Percentiles rank a stretch among this genome's conserved stretches.
phyloP scores from a whole-genome alignment of 2,113 vertebrate genomes.

The Cyphomyrus plagiostoma region DNA sequence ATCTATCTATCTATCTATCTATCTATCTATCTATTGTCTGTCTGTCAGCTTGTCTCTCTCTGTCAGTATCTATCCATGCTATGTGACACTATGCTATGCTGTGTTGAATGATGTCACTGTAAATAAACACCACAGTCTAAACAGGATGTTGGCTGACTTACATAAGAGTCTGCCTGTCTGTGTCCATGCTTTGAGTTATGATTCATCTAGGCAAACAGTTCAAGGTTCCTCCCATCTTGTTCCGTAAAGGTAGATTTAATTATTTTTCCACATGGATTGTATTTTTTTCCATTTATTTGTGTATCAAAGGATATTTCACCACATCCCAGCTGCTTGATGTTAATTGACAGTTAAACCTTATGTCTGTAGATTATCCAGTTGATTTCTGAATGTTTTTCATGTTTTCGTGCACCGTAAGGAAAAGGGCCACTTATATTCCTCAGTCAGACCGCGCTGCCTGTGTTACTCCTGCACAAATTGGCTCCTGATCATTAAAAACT shows the following conservation, averaged over 20 bases:
- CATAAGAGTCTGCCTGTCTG: neutral
- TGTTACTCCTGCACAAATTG: neutral
- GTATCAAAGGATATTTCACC: neutral
- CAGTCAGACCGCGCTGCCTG: neutral
- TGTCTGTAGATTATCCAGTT: neutral
- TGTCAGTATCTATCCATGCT: neutral
- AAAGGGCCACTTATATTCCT: neutral
- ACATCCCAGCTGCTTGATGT: neutral
- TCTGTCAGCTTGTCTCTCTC: neutral
- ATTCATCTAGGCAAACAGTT: neutral
- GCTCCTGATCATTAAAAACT: neutral
- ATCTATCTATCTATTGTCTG: neutral
- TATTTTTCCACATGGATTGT: neutral
- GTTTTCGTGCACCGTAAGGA: neutral
- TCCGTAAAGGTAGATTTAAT: neutral
- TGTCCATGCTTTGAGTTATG: neutral
- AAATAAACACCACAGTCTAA: neutral
- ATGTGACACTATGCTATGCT: neutral
- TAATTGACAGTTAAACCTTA: neutral
- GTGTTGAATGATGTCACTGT: neutral
- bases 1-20: neutral
- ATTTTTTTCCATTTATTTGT: conserved; percentile 1
- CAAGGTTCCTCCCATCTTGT: neutral
- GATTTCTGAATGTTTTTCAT: conserved; percentile 8
- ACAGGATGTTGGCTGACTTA: neutral